These are phyloP conservation scores for Choloepus didactylus DNA, from an alignment of 2,797 vertebrate species.

Conservation along the genomic window DNA sequence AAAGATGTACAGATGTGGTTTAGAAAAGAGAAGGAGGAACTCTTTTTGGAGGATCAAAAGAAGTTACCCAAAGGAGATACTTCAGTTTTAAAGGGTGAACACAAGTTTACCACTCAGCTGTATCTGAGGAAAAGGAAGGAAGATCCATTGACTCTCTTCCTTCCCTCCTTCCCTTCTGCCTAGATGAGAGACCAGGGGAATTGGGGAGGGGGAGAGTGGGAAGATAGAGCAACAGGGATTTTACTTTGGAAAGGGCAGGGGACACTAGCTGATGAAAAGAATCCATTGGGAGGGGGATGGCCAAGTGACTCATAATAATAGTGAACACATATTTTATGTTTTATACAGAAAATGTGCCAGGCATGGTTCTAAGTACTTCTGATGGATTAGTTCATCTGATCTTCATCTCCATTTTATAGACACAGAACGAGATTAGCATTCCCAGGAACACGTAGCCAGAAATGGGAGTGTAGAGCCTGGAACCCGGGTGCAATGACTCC, in stretches of 20 bases:
- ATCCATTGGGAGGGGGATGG: accelerated
- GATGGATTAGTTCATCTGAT: not conserved
- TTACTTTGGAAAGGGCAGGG: not conserved
- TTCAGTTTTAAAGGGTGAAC: not conserved
- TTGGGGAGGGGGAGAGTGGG: not conserved
- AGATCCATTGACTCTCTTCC: not conserved
- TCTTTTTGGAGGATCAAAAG: not conserved
- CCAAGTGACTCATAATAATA: not conserved
- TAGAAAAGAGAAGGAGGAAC: not conserved
- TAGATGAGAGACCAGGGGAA: not conserved
- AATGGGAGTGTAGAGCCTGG: accelerated
- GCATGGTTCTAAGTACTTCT: not conserved
- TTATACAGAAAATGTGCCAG: no score
- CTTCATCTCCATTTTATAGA: not conserved
- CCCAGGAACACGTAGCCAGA: not conserved
- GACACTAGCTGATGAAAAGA: not conserved
- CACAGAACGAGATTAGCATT: not conserved
- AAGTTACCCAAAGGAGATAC: not conserved
- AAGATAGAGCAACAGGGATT: not conserved
- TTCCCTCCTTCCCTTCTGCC: no score
- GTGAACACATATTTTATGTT: not conserved
- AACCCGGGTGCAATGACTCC: not conserved
- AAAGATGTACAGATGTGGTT: not conserved
- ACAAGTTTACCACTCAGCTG: not conserved
- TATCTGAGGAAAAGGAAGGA: not conserved